Conservation (phyloP, 2,888 invertebrate species). For the Nomada fucata region DNA sequence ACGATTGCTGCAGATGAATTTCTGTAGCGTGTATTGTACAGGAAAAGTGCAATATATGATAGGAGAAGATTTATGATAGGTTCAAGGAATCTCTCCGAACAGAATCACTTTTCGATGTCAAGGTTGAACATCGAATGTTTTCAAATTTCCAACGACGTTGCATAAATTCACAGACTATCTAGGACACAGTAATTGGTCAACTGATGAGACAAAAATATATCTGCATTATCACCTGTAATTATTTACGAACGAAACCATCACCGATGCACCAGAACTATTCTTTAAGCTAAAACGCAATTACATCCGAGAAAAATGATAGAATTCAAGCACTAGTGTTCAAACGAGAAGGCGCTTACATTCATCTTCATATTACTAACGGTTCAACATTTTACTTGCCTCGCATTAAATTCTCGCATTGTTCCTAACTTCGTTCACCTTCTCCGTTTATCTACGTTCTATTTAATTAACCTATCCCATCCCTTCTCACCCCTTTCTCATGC, state of each 20-base stretch:
- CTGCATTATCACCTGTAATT: neutral
- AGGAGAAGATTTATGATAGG: too few relatives aligned
- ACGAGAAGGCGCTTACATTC: conserved; percentile 2
- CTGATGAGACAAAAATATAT: too few relatives aligned
- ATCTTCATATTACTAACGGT: conserved; percentile 8
- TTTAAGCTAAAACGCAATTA: neutral
- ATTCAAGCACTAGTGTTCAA: neutral
- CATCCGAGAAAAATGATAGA: neutral
- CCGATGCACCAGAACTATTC: neutral
- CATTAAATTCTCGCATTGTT: neutral
- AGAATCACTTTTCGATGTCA: neutral
- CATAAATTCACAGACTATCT: too few relatives aligned
- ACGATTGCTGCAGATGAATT: neutral
- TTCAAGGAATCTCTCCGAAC: neutral
- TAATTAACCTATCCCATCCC: neutral
- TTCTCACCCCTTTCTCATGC: neutral
- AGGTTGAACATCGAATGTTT: too few relatives aligned
- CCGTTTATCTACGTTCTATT: neutral
- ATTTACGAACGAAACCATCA: too few relatives aligned
- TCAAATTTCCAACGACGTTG: too few relatives aligned
- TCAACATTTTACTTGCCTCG: neutral
- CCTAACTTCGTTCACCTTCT: neutral
- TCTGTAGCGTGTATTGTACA: too few relatives aligned
- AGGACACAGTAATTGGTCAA: too few relatives aligned
- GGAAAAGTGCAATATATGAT: too few relatives aligned